Conservation (phyloP, 2,797 vertebrate species). For the Takifugu ocellatus region DNA sequence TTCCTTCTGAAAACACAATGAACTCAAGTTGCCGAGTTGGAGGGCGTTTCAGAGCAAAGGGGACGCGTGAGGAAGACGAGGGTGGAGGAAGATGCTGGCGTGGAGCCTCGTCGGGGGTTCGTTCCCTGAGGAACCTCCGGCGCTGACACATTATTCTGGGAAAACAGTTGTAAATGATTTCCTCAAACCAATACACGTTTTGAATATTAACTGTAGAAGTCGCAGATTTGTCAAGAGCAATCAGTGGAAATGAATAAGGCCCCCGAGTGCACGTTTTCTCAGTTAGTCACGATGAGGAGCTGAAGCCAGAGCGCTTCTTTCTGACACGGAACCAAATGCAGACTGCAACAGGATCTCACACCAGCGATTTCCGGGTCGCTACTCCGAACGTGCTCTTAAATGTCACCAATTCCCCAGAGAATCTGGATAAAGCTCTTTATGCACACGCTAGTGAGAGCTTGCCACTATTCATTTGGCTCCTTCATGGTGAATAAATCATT, state of each 20-base stretch:
- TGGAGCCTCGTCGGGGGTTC: no score
- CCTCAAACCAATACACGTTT: neutral
- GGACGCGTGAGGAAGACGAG: conserved; percentile 3
- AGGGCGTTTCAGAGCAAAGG: conserved; percentile 23
- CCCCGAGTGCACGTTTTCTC: conserved; percentile 26
- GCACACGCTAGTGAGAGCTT: conserved; percentile 37
- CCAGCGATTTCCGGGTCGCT: conserved; percentile 17
- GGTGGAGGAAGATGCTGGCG: conserved; percentile 21
- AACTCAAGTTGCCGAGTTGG: conserved; percentile 20
- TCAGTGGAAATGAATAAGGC: conserved; percentile 16
- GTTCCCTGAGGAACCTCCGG: no score
- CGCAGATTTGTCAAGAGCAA: no score
- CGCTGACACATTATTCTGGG: no score
- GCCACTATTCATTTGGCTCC: conserved; percentile 24
- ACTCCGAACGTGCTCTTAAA: conserved; percentile 33
- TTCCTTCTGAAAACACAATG: conserved; percentile 35
- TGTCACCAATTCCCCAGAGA: conserved; percentile 40
- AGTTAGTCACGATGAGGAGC: conserved; percentile 34
- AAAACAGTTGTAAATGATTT: no score
- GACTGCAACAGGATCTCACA: conserved; percentile 29
- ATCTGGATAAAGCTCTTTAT: conserved; percentile 24
- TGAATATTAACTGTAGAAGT: conserved; percentile 10
- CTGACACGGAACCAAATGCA: conserved; percentile 28
- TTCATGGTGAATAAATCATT: conserved; percentile 27
- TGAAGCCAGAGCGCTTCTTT: conserved; percentile 16